Evolutionary conservation across 1,140 invertebrate genomes (phyloP), one percentile per base, ranked within the genome.

Genomic region (Rhyzopertha dominica): DNA sequence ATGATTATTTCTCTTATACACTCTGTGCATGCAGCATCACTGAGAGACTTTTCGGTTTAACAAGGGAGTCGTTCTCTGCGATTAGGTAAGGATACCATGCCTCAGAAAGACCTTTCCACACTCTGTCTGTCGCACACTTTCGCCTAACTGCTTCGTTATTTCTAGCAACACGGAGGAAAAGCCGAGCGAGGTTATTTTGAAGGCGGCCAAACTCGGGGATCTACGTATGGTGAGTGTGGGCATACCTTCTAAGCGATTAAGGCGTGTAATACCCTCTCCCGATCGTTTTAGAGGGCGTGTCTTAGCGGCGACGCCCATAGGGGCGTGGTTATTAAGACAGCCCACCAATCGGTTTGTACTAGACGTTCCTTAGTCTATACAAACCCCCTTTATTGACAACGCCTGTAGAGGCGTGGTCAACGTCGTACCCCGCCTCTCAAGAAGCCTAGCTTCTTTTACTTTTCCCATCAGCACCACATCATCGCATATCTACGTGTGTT

Each of bases 151-250:
- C 17, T 62, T 44, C 20, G 47, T 31, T 30, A 53, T 54, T 57
- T 68, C 50, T 59, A 78, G 79, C 54, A 73, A 76, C 53, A 68
- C 87, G 54, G 70, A 87, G 54, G 84, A 87, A 69, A 85, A 83
- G 71, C 82, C 84, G 49, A 83, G 82, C 49, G 85, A 89, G 62
- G 78, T 78, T 51, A 74, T 94, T 49, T 74, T 94, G 56, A 83
- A 84, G 74, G 87, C 90, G 23, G 84, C 85, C 23, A 87, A 85
- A 67, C 70, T 74, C 55, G 86, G 85, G 23, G 84, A 89, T 67
- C 63, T 88, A 7, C 71, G 76, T 61, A 74, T 75, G 74, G 80
- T 84, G 71, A 68, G 63, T 43, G 17, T 14, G n/a, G n/a, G n/a
- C n/a, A n/a, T n/a, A n/a, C n/a, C n/a, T n/a, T n/a, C n/a, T n/a